phyloP scores from a whole-genome alignment of 30 jellyfish, hydroid and myxozoan genomes.

The Cassiopea andromeda region DNA sequence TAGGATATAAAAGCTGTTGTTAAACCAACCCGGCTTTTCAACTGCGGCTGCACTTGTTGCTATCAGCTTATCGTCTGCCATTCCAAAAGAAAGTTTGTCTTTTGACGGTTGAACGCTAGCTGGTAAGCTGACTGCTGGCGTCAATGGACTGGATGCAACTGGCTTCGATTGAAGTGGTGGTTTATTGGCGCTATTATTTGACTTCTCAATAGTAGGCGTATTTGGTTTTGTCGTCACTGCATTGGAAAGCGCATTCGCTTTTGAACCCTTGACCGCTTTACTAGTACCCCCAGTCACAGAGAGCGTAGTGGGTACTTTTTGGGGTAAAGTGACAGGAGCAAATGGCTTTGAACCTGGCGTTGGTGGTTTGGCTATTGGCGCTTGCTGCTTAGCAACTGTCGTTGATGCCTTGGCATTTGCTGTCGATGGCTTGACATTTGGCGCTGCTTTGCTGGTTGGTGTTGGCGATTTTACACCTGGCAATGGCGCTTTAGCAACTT shows the following conservation, averaged over 20 bases:
- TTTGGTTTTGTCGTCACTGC: constrained; percentile 1
- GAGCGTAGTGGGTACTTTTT: not conserved
- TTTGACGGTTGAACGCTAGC: constrained; percentile 36
- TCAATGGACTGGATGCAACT: not conserved
- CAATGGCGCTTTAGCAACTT: constrained; percentile 26
- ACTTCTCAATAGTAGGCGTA: not conserved
- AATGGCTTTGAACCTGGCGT: constrained; percentile 45
- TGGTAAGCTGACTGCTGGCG: constrained; percentile 4
- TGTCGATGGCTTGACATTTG: constrained; percentile 51
- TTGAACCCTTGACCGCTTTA: constrained; percentile 2
- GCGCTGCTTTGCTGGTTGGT: constrained; percentile 31
- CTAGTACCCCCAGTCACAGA: not conserved
- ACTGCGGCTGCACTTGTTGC: constrained; percentile 41
- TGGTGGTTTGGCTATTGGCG: constrained; percentile 47
- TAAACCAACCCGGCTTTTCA: constrained; percentile 52
- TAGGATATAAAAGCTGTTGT: too few relatives aligned
- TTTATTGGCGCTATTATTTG: not conserved
- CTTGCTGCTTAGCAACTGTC: constrained; percentile 33
- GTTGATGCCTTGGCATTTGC: constrained; percentile 65
- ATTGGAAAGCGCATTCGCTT: not conserved
- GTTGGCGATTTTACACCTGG: constrained; percentile 34
- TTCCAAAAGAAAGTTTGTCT: constrained; percentile 84
- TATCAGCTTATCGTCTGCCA: constrained; percentile 77
- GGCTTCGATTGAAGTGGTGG: constrained; percentile 1
- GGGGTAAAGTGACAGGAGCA: constrained; percentile 44